phyloP scores from a whole-genome alignment of 2,888 invertebrate species.

The Falcaria lacertinaria region DNA sequence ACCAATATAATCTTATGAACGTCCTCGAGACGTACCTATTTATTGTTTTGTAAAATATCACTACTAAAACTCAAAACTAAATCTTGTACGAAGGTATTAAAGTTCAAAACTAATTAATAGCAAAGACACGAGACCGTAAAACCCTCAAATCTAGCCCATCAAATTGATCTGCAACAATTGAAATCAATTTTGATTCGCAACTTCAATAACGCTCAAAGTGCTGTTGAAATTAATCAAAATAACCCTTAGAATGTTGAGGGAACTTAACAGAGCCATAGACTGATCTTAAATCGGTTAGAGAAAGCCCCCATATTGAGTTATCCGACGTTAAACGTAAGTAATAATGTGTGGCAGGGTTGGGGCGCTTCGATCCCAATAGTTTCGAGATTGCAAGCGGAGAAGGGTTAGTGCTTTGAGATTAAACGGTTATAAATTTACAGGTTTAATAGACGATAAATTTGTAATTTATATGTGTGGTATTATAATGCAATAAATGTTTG shows the following conservation, averaged over 20 bases:
- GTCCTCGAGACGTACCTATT: too few relatives aligned
- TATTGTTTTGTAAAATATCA: too few relatives aligned
- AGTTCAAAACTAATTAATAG: background rate
- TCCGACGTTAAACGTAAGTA: conserved; percentile 64
- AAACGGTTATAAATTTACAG: conserved; percentile 2
- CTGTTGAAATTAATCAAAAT: conserved; percentile 64
- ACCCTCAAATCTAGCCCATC: background rate
- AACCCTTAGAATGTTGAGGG: conserved; percentile 44
- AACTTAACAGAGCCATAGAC: conserved; percentile 58
- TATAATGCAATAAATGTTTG: too few relatives aligned
- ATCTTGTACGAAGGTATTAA: too few relatives aligned
- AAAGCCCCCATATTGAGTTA: conserved; percentile 65
- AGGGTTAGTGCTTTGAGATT: conserved; percentile 49
- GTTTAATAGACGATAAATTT: background rate
- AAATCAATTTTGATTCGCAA: conserved; percentile 16
- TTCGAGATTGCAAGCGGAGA: conserved; percentile 41
- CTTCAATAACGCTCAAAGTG: conserved; percentile 29
- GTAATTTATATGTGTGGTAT: background rate
- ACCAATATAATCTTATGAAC: too few relatives aligned
- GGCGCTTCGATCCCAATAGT: conserved; percentile 40
- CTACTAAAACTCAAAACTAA: too few relatives aligned
- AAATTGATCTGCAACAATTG: background rate
- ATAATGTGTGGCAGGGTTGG: conserved; percentile 64
- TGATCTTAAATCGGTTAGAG: conserved; percentile 71
- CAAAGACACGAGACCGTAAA: background rate